Evolutionary conservation across 1,140 invertebrate species (phyloP).

Genomic region (Gonioctena quinquepunctata): DNA sequence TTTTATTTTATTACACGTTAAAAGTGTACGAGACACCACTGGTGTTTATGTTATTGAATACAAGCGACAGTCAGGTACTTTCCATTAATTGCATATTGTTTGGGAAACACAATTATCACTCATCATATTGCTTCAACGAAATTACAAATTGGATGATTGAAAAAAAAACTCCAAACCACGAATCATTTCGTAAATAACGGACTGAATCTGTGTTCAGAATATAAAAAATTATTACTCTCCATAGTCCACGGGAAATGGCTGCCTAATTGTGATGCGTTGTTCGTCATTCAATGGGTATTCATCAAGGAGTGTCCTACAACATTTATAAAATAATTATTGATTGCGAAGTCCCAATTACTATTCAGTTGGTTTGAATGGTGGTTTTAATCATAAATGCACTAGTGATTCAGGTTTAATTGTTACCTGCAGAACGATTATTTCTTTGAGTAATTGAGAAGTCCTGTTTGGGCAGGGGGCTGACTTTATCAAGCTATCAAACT

Average conservation of each 20-base stretch:
- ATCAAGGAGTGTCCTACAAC: background rate
- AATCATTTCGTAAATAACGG: background rate
- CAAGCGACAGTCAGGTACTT: too few relatives aligned
- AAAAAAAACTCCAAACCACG: too few relatives aligned
- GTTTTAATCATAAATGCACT: background rate
- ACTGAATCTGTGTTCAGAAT: background rate
- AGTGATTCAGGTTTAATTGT: background rate
- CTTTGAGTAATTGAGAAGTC: too few relatives aligned
- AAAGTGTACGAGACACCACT: too few relatives aligned
- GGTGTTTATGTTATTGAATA: too few relatives aligned
- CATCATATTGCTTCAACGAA: too few relatives aligned
- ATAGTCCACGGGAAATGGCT: background rate
- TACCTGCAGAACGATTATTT: background rate
- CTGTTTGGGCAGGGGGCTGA: too few relatives aligned
- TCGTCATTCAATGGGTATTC: background rate
- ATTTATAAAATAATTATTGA: background rate
- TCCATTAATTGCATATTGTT: too few relatives aligned
- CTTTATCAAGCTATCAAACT: too few relatives aligned
- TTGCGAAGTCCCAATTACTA: background rate
- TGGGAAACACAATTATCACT: too few relatives aligned
- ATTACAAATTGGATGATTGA: too few relatives aligned
- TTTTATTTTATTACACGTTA: too few relatives aligned
- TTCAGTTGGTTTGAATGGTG: constrained; percentile 10
- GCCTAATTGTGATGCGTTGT: background rate
- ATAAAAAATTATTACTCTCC: background rate